A percentile compares a stretch with the other conserved stretches of the same genome.
Conservation (phyloP, 2,888 invertebrate genomes). For the Thysanoteuthis rhombus region DNA sequence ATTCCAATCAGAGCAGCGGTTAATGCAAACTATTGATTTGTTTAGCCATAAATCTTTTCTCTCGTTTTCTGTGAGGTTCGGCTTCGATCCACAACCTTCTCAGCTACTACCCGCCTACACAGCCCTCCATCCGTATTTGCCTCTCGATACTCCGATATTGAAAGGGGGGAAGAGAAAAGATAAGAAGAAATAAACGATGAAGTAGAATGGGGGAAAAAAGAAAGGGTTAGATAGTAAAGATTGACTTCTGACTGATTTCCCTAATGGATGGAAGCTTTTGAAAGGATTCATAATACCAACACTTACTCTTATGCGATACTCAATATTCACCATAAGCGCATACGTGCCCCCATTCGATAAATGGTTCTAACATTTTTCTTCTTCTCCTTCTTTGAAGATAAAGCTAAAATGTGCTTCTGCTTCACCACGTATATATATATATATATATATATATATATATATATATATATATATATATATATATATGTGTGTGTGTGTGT, state of each 20-base stretch:
- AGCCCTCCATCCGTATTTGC: too few species aligned
- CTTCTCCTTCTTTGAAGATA: neutral
- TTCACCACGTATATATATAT: too few species aligned
- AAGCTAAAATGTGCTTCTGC: neutral
- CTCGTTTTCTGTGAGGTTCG: too few species aligned
- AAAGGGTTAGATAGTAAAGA: neutral
- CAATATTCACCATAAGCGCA: neutral
- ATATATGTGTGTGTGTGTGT: too few species aligned
- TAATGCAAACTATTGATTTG: too few species aligned
- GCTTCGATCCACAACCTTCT: too few species aligned
- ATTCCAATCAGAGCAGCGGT: too few species aligned
- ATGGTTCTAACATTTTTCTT: neutral
- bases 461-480: too few species aligned
- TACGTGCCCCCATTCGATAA: neutral
- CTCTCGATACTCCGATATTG: too few species aligned
- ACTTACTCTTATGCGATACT: neutral
- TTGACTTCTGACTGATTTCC: neutral
- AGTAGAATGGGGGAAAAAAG: neutral
- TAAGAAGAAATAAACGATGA: neutral
- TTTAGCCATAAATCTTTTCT: too few species aligned
- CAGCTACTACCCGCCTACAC: too few species aligned
- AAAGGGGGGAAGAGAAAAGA: neutral
- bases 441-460: too few species aligned
- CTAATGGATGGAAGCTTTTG: constrained; percentile 12
- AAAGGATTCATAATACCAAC: neutral